Evolutionary conservation across 2,888 invertebrate species (phyloP).

Genomic region (Cantharis rustica): DNA sequence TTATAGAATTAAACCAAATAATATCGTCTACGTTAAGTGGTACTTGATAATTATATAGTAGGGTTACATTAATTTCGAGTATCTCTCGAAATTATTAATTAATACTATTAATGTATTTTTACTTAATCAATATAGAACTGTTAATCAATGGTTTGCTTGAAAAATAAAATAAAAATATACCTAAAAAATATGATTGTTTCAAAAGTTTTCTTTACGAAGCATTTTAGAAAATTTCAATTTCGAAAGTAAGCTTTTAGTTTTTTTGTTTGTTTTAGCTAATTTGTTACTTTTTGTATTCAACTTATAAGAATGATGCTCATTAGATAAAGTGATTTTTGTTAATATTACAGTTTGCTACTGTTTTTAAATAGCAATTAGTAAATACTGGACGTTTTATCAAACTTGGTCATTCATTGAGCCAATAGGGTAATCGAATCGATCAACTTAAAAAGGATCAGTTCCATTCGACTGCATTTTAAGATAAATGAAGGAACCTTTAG

Average conservation of each 20-base stretch:
- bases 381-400: background rate
- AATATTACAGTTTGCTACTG: background rate
- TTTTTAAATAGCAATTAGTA: background rate
- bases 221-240: background rate
- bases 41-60: background rate
- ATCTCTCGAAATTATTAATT: background rate
- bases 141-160: too few relatives aligned
- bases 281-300: background rate
- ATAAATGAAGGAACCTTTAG: too few relatives aligned
- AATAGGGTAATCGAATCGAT: background rate
- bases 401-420: background rate
- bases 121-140: background rate
- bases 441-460: background rate
- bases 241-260: background rate
- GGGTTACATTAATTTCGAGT: background rate
- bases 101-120: background rate
- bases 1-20: background rate
- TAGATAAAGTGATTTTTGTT: background rate
- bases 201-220: background rate
- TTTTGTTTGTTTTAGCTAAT: background rate
- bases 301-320: background rate
- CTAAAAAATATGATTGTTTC: background rate
- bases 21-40: background rate
- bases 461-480: background rate
- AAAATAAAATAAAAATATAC: background rate